A percentile compares a stretch with the other conserved stretches of the same genome.
These are phyloP conservation scores for Ancistrus triradiatus DNA, from an alignment of 2,113 vertebrate species.

Conservation along the genomic window DNA sequence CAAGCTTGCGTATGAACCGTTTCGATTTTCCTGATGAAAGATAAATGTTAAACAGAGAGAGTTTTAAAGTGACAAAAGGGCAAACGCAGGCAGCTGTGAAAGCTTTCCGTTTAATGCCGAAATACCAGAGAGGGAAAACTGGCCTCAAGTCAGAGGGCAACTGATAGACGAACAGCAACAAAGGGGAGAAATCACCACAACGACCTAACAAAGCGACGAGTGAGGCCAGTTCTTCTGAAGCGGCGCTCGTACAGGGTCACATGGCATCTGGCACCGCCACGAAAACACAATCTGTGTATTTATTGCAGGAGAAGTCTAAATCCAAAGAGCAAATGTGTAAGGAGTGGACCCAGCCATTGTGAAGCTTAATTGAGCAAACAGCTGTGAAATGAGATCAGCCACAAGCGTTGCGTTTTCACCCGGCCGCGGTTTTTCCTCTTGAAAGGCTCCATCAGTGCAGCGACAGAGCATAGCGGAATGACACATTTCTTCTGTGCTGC, in stretches of 20 bases:
- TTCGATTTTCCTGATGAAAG: constrained; percentile 64
- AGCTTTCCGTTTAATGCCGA: constrained; percentile 49
- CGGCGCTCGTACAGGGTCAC: constrained; percentile 36
- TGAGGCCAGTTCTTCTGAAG: constrained; percentile 42
- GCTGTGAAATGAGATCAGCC: constrained; percentile 62
- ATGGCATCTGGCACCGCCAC: constrained; percentile 30
- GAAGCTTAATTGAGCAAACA: constrained; percentile 51
- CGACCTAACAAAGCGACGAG: constrained; percentile 69
- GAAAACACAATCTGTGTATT: constrained; percentile 15
- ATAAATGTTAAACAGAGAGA: constrained; percentile 54
- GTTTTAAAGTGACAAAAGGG: constrained; percentile 66
- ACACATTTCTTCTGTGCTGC: constrained; percentile 45
- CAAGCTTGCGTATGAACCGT: constrained; percentile 65
- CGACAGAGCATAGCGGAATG: constrained; percentile 55
- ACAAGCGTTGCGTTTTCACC: constrained; percentile 54
- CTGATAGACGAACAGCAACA: constrained; percentile 69
- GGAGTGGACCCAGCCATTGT: constrained; percentile 14
- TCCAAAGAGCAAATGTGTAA: constrained; percentile 21
- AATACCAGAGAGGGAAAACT: constrained; percentile 40
- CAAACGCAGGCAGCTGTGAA: constrained; percentile 70
- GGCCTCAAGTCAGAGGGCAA: constrained; percentile 26
- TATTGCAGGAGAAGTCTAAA: constrained; percentile 23
- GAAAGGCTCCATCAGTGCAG: constrained; percentile 59
- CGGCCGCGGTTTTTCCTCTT: constrained; percentile 51
- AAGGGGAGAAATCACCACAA: constrained; percentile 56